Evolutionary conservation across 2,797 vertebrate genomes (phyloP).

Genomic region (Buceros bicornis): DNA sequence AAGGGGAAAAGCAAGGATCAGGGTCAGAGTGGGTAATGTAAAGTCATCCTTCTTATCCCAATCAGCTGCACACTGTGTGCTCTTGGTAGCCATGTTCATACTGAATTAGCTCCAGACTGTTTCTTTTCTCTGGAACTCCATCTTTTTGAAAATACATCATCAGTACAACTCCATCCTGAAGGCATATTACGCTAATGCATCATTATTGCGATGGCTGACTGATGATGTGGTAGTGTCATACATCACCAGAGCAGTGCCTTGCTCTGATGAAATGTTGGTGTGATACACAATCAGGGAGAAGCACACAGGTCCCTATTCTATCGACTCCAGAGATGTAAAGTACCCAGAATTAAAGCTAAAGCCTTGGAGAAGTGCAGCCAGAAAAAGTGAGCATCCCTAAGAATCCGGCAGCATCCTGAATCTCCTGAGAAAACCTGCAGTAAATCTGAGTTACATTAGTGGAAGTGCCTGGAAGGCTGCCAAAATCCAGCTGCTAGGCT

Average conservation of each 20-base stretch:
- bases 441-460: constrained; percentile 48
- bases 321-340: background rate
- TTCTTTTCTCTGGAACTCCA: constrained; percentile 62
- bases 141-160: constrained; percentile 70
- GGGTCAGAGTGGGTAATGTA: constrained; percentile 27
- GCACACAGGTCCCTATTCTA: background rate
- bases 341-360: constrained; percentile 50
- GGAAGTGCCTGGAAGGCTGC: constrained; percentile 58
- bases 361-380: background rate
- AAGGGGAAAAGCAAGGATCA: constrained; percentile 33
- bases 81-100: background rate
- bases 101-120: constrained; percentile 55
- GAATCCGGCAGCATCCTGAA: constrained; percentile 6
- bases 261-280: constrained; percentile 57
- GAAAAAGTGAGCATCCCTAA: background rate
- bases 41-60: constrained; percentile 50
- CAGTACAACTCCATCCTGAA: constrained; percentile 71
- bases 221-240: constrained; percentile 60
- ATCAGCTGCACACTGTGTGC: constrained; percentile 7
- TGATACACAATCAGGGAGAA: constrained; percentile 62
- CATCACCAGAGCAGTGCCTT: constrained; percentile 43
- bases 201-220: constrained; percentile 72
- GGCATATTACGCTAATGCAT: constrained; percentile 75
- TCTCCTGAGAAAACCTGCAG: constrained; percentile 18
- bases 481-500: constrained; percentile 55